phyloP scores from a whole-genome alignment of 2,797 vertebrate species.

The Oreortyx pictus region DNA sequence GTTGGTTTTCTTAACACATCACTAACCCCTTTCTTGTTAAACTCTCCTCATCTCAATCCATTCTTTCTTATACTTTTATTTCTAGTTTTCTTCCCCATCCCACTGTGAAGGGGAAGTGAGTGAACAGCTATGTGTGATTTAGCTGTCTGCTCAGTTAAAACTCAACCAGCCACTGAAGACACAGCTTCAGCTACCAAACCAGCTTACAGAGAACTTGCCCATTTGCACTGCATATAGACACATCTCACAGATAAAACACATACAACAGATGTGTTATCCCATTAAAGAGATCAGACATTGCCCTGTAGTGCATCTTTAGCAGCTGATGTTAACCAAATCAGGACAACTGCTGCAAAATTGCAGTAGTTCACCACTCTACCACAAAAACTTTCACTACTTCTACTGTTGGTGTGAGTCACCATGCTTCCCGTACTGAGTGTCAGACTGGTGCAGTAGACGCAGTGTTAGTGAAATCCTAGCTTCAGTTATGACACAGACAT shows the following conservation, averaged over 20 bases:
- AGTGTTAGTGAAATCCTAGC: not conserved
- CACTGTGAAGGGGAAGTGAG: not conserved
- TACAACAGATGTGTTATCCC: accelerated
- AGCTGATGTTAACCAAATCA: not conserved
- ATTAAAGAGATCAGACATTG: not conserved
- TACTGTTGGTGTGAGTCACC: not conserved
- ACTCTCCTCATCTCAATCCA: not conserved
- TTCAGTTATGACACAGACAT: not conserved
- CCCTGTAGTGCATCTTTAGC: not conserved
- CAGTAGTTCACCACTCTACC: not conserved
- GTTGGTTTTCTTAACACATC: not conserved
- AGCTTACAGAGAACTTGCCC: not conserved
- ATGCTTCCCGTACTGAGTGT: not conserved
- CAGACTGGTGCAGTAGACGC: not conserved
- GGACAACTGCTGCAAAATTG: not conserved
- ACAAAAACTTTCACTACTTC: not conserved
- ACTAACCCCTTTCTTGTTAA: not conserved
- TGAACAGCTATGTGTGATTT: not conserved
- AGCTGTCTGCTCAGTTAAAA: not conserved
- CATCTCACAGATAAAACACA: not conserved
- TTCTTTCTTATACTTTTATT: not conserved
- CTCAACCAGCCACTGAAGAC: accelerated
- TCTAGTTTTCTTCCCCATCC: not conserved
- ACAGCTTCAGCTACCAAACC: not conserved
- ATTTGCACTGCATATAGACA: not conserved